Evolutionary conservation across 2,888 invertebrate species (phyloP), one percentile per base, ranked within the genome.

Genomic region (Drosophila buzzatii): DNA sequence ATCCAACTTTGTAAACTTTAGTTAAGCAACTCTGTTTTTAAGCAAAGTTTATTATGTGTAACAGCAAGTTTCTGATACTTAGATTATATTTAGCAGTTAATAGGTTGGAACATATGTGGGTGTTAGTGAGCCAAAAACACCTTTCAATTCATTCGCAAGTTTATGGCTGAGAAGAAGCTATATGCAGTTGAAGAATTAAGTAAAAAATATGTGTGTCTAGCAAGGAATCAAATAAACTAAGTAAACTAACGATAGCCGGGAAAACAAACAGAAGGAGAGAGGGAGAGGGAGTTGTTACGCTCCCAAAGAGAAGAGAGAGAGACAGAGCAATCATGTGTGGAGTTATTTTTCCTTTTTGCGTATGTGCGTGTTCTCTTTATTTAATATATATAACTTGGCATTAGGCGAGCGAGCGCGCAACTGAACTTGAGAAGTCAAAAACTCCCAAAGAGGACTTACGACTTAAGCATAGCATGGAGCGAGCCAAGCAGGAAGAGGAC

Each of bases 381-480:
- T 80, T 73, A 79, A 86, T 60, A 69, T 85, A 75, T 88, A 82
- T 77, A 85, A 90, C 57, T 88, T 90, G 85, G 89, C 89, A 90
- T 85, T 90, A 82, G 83, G 69, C 69, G 45, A 64, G 56, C 49
- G 27, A 47, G 23, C 61, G 73, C 68, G 69, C 66, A 67, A 69
- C 86, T 90, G 86, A 90, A 85, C 85, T 85, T 90, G 86, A 89
- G 90, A 90, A 85, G 85, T 85, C 90, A 90, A 85, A 90, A 85
- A 85, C 90, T 85, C 89, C 75, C 62, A 80, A 85, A 88, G 86
- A 88, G 90, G 90, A 82, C 86, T 85, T 85, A 88, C 81, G 83
- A 85, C 70, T 81, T 82, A 63, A 69, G 74, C 67, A 67, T 51
- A 64, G 67, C 42, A 6, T 18, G 55, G 53, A 78, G 67, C 53